These are phyloP conservation scores for Erannis defoliaria DNA, from an alignment of 2,888 invertebrate genomes.

Conservation along the genomic window DNA sequence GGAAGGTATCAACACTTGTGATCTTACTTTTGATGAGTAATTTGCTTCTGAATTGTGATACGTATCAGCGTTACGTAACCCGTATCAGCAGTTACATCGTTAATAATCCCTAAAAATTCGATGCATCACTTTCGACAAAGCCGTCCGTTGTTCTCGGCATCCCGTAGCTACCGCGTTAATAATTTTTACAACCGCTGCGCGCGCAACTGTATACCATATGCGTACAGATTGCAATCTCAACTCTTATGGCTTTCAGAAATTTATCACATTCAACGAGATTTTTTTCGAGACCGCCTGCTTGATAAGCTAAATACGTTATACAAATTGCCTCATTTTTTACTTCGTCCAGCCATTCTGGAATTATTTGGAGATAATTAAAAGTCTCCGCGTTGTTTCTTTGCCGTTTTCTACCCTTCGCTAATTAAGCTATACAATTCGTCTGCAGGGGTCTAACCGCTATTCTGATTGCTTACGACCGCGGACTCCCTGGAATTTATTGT, in stretches of 20 bases:
- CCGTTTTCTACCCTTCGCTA: constrained; percentile 60
- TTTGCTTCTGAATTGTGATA: constrained; percentile 26
- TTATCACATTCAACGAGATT: constrained; percentile 46
- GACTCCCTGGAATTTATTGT: constrained; percentile 60
- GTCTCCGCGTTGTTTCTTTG: constrained; percentile 48
- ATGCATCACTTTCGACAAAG: constrained; percentile 44
- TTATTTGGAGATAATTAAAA: constrained; percentile 60
- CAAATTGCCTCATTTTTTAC: constrained; percentile 60
- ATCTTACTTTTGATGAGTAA: constrained; percentile 21
- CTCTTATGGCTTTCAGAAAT: constrained; percentile 62
- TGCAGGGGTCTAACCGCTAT: constrained; percentile 61
- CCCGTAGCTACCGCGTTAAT: constrained; percentile 48
- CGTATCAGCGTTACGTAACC: constrained; percentile 27
- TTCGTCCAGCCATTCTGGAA: constrained; percentile 41
- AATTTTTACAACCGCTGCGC: constrained; percentile 62
- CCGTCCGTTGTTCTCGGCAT: constrained; percentile 48
- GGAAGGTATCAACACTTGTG: constrained; percentile 1
- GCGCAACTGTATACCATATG: constrained; percentile 72
- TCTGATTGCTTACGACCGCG: constrained; percentile 71
- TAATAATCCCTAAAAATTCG: constrained; percentile 29
- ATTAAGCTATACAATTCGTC: constrained; percentile 75
- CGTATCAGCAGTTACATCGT: constrained; percentile 29
- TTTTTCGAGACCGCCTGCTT: constrained; percentile 33
- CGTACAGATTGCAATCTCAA: constrained; percentile 63
- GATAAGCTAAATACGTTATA: constrained; percentile 56